phyloP scores from a whole-genome alignment of 2,888 invertebrate genomes.

The Pediacus dermestoides region DNA sequence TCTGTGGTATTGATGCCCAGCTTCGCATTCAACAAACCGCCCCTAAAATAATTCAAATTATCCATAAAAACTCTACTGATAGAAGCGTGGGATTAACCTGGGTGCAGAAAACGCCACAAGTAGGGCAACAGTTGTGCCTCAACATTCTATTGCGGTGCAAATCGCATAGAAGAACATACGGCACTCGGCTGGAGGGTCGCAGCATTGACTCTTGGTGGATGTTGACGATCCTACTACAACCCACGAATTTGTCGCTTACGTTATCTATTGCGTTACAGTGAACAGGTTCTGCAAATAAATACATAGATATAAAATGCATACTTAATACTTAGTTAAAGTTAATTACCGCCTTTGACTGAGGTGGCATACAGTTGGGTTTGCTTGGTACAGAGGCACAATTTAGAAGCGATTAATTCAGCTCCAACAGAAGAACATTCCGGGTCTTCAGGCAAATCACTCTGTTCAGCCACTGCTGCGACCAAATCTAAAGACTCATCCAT shows the following conservation, averaged over 20 bases:
- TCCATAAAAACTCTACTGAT: not conserved
- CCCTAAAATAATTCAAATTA: constrained; percentile 59
- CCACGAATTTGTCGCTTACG: constrained; percentile 70
- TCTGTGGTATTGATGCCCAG: constrained; percentile 78
- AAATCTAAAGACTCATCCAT: constrained; percentile 19
- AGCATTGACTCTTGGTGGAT: constrained; percentile 58
- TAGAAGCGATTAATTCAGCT: constrained; percentile 33
- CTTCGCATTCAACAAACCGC: constrained; percentile 74
- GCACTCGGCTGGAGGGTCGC: constrained; percentile 69
- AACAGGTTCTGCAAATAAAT: constrained; percentile 33
- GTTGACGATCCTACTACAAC: constrained; percentile 71
- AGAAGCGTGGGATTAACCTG: constrained; percentile 57
- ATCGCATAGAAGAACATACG: constrained; percentile 76
- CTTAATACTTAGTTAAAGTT: constrained; percentile 8
- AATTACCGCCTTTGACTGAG: constrained; percentile 31
- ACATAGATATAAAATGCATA: not conserved
- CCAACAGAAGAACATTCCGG: constrained; percentile 33
- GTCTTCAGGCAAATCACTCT: constrained; percentile 30
- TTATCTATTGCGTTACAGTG: constrained; percentile 76
- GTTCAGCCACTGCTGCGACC: constrained; percentile 28
- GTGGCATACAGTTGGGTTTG: constrained; percentile 36
- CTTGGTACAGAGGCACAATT: constrained; percentile 41
- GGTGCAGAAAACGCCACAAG: constrained; percentile 86
- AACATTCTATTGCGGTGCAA: constrained; percentile 72
- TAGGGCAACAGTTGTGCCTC: constrained; percentile 84